Percentiles rank a stretch among this genome's conserved stretches.
Evolutionary conservation across 2,797 vertebrate genomes (phyloP).

Genomic region (Monodelphis domestica): DNA sequence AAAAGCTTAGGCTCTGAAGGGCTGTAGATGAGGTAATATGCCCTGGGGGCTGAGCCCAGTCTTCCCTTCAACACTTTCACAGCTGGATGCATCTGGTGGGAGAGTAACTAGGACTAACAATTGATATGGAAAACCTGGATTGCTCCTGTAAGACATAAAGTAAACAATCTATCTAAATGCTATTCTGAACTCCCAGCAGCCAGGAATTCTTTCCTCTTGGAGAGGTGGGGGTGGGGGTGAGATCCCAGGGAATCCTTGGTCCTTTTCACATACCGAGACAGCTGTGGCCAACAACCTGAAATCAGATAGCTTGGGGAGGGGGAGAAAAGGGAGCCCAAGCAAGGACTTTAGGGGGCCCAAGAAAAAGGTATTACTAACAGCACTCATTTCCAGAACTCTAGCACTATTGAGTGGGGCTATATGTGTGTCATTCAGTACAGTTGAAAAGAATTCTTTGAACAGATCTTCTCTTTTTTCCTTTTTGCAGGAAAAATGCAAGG

Average conservation of each 20-base stretch:
- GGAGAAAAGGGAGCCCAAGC: slow-evolving; percentile 6
- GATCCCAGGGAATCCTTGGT: neutral
- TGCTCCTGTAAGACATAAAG: neutral
- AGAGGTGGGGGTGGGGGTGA: neutral
- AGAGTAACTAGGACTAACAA: neutral
- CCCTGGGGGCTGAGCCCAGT: neutral
- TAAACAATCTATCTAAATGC: slow-evolving; percentile 5
- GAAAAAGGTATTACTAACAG: neutral
- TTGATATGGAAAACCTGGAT: neutral
- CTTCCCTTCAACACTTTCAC: neutral
- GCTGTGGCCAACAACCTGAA: neutral
- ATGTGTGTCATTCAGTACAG: slow-evolving; percentile 35
- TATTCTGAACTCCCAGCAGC: neutral
- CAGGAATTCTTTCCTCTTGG: neutral
- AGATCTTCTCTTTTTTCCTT: neutral
- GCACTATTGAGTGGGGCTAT: neutral
- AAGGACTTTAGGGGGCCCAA: neutral
- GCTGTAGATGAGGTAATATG: neutral
- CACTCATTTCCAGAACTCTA: neutral
- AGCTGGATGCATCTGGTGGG: slow-evolving; percentile 54
- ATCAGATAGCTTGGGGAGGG: neutral
- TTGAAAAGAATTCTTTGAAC: neutral
- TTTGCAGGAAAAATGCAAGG: neutral
- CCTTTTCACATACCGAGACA: neutral
- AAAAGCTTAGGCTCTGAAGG: neutral